phyloP scores from a whole-genome alignment of 2,113 vertebrate genomes.

The Thalassarche chlororhynchos region DNA sequence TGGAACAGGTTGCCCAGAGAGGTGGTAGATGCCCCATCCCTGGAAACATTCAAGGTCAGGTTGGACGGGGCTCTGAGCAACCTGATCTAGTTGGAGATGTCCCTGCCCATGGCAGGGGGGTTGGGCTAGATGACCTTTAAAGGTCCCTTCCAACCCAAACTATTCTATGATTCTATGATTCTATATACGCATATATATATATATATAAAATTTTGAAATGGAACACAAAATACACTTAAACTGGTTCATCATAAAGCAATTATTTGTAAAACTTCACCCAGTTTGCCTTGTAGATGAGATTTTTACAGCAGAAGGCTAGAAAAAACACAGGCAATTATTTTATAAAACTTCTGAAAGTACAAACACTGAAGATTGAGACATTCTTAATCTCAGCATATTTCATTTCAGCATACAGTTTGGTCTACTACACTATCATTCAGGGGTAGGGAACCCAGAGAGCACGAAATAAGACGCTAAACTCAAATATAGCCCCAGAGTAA shows the following conservation, averaged over 20 bases:
- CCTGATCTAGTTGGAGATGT: background rate
- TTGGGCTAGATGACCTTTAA: background rate
- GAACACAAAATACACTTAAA: background rate
- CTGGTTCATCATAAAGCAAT: background rate
- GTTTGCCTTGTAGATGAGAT: background rate
- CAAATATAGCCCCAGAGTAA: background rate
- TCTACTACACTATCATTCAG: background rate
- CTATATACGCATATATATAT: background rate
- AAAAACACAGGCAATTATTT: background rate
- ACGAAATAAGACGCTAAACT: background rate
- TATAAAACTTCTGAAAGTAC: background rate
- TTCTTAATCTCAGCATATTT: background rate
- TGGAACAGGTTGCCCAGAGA: background rate
- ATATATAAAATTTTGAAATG: background rate
- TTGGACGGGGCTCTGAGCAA: background rate
- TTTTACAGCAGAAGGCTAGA: background rate
- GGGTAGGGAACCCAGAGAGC: background rate
- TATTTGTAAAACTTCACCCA: background rate
- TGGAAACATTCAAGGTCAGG: background rate
- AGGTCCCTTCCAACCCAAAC: background rate
- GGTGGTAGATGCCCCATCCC: background rate
- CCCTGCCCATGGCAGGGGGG: background rate
- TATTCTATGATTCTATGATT: background rate
- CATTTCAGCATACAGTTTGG: background rate
- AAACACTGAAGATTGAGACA: background rate